Conservation (phyloP, 2,888 invertebrate species). For the Capitulum mitella region DNA sequence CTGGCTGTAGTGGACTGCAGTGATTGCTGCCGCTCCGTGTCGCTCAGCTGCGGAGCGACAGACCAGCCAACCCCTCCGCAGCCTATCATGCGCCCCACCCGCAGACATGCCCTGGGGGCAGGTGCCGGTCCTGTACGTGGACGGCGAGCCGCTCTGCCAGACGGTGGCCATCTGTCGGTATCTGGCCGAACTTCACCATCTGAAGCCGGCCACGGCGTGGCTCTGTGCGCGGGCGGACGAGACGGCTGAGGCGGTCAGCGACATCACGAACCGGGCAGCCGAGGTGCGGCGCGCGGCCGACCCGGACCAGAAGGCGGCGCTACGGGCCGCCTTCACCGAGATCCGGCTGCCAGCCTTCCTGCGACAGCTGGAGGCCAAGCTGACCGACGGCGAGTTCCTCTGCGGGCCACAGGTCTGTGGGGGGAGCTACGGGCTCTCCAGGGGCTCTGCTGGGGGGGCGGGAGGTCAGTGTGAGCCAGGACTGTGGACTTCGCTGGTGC, state of each 20-base stretch:
- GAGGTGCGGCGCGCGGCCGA: background rate
- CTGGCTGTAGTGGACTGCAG: no score
- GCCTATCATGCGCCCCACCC: no score
- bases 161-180: constrained; percentile 24
- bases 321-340: background rate
- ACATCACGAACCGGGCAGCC: background rate
- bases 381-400: background rate
- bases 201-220: background rate
- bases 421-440: no score
- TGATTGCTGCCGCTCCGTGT: no score
- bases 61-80: no score
- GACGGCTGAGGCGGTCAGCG: background rate
- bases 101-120: constrained; percentile 13
- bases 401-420: background rate
- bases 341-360: background rate
- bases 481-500: no score
- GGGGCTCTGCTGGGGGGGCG: no score
- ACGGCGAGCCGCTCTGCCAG: background rate
- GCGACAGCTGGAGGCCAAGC: background rate
- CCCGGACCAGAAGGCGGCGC: background rate
- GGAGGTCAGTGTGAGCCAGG: no score
- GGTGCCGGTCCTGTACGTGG: background rate
- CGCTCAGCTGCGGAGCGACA: no score
- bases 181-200: background rate
- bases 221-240: background rate